Percentiles rank a stretch among this genome's conserved stretches.
These are phyloP conservation scores for Orthonevra nobilis DNA, from an alignment of 2,888 invertebrate genomes.

Conservation along the genomic window DNA sequence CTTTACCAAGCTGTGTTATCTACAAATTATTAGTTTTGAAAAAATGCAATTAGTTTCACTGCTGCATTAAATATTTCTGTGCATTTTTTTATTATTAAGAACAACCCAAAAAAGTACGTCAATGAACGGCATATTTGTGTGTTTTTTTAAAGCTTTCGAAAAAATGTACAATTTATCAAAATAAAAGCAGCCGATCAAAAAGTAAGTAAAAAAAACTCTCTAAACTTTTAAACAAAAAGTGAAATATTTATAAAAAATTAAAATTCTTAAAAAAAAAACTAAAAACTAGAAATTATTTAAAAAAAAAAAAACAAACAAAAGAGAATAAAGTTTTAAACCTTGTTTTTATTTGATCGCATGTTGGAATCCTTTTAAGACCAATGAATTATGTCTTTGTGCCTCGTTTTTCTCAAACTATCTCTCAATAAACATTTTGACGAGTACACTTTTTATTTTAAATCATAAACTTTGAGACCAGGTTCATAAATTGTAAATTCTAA, in stretches of 20 bases:
- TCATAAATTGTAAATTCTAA: constrained; percentile 70
- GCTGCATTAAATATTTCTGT: too few relatives aligned
- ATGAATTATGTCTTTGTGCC: constrained; percentile 56
- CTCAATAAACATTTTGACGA: constrained; percentile 35
- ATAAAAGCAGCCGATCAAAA: constrained; percentile 19
- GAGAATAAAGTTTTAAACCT: constrained; percentile 51
- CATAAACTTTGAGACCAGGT: constrained; percentile 45
- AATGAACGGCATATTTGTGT: constrained; percentile 64
- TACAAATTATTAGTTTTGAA: too few relatives aligned
- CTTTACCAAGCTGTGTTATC: too few relatives aligned
- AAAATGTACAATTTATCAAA: not conserved
- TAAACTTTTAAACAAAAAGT: constrained; percentile 41
- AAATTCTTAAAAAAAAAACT: constrained; percentile 25
- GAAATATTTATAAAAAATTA: constrained; percentile 52
- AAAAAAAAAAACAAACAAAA: constrained; percentile 55
- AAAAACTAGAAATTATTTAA: constrained; percentile 34
- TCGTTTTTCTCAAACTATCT: constrained; percentile 40
- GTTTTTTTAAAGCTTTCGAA: constrained; percentile 8
- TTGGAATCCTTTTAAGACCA: constrained; percentile 52
- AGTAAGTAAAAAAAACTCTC: constrained; percentile 51
- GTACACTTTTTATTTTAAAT: constrained; percentile 35
- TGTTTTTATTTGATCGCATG: constrained; percentile 47
- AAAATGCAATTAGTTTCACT: too few relatives aligned
- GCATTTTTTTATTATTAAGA: too few relatives aligned
- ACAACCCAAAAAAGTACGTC: constrained; percentile 32